Conservation (phyloP, 2,888 invertebrate species). For the Mellilla xanthometata region DNA sequence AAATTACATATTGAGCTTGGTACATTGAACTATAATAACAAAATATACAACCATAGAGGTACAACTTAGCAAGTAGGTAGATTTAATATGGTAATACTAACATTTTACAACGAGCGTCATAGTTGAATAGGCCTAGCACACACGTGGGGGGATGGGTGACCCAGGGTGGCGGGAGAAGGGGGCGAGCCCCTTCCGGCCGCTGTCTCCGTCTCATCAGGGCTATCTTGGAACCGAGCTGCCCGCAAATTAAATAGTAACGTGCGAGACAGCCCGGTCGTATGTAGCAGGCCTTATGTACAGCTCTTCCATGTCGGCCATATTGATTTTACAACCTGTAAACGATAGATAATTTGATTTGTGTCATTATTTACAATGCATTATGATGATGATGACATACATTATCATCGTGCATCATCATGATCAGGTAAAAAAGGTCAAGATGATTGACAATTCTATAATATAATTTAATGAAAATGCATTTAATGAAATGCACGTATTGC, state of each 20-base stretch:
- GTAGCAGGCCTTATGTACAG: conserved; percentile 22
- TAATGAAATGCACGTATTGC: no score
- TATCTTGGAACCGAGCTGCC: conserved; percentile 71
- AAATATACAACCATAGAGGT: no score
- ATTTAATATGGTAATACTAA: conserved; percentile 22
- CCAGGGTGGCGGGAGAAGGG: conserved; percentile 27
- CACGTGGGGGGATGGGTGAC: conserved; percentile 40
- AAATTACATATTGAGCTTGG: no score
- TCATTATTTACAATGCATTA: no score
- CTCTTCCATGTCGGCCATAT: conserved; percentile 25
- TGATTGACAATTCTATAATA: no score
- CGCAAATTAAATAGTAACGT: conserved; percentile 76
- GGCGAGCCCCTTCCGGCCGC: conserved; percentile 59
- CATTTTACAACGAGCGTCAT: conserved; percentile 53
- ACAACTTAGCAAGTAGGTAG: background rate
- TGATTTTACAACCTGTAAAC: conserved; percentile 7
- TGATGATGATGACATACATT: no score
- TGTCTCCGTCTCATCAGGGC: conserved; percentile 78
- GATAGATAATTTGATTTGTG: no score
- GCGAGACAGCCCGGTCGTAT: conserved; percentile 38
- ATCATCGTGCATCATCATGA: no score
- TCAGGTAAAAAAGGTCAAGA: no score
- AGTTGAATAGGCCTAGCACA: conserved; percentile 65
- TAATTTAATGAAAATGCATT: no score
- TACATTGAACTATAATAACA: no score